Conservation (phyloP, 2,888 invertebrate species). For the Pocota personata region DNA sequence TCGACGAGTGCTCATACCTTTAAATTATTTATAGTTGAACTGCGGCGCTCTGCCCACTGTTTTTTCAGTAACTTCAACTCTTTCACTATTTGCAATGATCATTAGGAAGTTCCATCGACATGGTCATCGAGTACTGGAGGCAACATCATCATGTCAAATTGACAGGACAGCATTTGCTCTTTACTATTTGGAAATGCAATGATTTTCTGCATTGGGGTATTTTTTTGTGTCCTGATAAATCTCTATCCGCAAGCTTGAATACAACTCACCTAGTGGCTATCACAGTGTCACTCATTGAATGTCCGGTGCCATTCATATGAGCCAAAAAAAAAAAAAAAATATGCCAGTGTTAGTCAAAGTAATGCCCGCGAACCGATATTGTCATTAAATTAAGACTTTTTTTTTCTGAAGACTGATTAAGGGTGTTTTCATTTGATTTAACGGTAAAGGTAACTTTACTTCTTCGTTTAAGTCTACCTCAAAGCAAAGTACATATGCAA, state of each 20-base stretch:
- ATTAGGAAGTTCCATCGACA: background rate
- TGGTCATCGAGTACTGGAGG: background rate
- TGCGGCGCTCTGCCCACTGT: background rate
- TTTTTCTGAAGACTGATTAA: too few species aligned
- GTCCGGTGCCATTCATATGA: background rate
- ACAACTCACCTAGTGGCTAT: background rate
- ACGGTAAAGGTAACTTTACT: too few species aligned
- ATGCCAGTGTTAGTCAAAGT: slow-evolving; percentile 8
- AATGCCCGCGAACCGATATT: background rate
- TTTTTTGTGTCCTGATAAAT: background rate
- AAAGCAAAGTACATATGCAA: too few species aligned
- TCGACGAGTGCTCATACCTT: slow-evolving; percentile 30
- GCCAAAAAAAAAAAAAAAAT: too few species aligned
- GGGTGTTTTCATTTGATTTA: too few species aligned
- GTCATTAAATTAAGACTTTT: background rate
- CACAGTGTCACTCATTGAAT: slow-evolving; percentile 1
- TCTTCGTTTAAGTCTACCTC: too few species aligned
- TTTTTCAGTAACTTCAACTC: background rate
- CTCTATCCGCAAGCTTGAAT: background rate
- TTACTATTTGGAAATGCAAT: slow-evolving; percentile 8
- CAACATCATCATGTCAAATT: slow-evolving; percentile 13
- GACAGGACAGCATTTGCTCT: slow-evolving; percentile 15
- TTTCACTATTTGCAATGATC: slow-evolving; percentile 1
- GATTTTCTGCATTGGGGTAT: slow-evolving; percentile 3
- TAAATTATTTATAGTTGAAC: slow-evolving; percentile 57